These are phyloP conservation scores for Choloepus hoffmanni DNA, from an alignment of 2,113 vertebrate genomes.

Conservation along the genomic window DNA sequence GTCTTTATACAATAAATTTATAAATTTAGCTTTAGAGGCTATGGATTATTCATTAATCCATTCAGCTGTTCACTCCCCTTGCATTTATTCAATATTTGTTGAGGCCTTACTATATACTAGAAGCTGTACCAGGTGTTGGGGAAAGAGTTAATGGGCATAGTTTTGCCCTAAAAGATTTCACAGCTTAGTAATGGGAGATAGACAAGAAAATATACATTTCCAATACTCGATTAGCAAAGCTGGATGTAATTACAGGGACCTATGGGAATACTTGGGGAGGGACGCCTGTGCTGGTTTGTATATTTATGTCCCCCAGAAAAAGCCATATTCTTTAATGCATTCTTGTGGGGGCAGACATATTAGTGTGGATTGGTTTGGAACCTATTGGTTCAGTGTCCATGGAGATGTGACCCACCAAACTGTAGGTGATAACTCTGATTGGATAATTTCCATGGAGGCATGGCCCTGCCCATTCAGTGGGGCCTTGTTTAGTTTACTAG, in stretches of 20 bases:
- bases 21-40: neutral
- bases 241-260: neutral
- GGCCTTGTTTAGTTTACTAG: too few species aligned
- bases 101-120: neutral
- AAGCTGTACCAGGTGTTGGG: neutral
- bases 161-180: conserved; percentile 36
- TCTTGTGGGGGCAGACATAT: too few species aligned
- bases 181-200: neutral
- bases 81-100: neutral
- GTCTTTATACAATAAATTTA: neutral
- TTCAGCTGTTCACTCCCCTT: neutral
- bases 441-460: too few species aligned
- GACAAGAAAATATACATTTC: neutral
- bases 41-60: neutral
- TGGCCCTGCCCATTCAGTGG: too few species aligned
- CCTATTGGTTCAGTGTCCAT: too few species aligned
- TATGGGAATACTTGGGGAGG: neutral
- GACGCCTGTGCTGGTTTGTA: too few species aligned
- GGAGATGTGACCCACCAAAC: too few species aligned
- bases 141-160: neutral
- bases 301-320: too few species aligned
- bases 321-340: too few species aligned
- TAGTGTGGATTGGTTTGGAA: too few species aligned
- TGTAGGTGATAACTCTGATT: too few species aligned
- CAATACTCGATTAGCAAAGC: conserved; percentile 29